Evolutionary conservation across 23 tunicate species (phyloP).

Genomic region (Phallusia fumigata): DNA sequence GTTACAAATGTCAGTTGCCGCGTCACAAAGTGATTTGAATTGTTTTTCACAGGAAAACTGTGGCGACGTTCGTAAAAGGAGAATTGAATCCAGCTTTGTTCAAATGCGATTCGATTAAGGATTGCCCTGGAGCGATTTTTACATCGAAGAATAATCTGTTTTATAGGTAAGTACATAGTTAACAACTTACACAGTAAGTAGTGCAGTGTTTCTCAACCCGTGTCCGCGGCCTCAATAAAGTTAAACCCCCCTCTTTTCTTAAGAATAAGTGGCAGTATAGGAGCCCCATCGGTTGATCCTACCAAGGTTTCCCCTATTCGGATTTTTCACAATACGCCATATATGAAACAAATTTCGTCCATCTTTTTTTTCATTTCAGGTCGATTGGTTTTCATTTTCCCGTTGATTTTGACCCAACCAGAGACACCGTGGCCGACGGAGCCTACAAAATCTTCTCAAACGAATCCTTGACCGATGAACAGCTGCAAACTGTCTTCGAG

Average conservation of each 20-base stretch:
- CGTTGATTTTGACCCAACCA: conserved; percentile 53
- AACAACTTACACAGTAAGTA: background rate
- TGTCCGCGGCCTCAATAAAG: background rate
- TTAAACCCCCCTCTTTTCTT: too few relatives aligned
- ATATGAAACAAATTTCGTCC: background rate
- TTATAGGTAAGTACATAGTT: conserved; percentile 45
- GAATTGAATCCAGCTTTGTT: conserved; percentile 56
- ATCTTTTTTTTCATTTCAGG: conserved; percentile 17
- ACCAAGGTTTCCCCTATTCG: too few relatives aligned
- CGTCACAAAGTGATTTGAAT: background rate
- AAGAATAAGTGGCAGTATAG: too few relatives aligned
- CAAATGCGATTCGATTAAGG: conserved; percentile 45
- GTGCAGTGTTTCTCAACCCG: background rate
- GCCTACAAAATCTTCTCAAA: conserved; percentile 80
- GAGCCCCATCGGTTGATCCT: too few relatives aligned
- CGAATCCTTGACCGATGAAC: conserved; percentile 51
- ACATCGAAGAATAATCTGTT: conserved; percentile 27
- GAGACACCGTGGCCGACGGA: conserved; percentile 26
- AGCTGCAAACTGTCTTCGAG: conserved; percentile 54
- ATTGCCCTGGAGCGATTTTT: conserved; percentile 48
- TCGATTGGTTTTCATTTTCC: conserved; percentile 55
- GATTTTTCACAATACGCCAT: background rate
- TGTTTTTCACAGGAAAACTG: conserved; percentile 49
- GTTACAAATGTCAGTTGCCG: background rate
- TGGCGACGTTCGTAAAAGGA: conserved; percentile 84